Base-by-base conservation (phyloP, 2,888 invertebrate genomes). In the Lapara coniferarum region DNA sequence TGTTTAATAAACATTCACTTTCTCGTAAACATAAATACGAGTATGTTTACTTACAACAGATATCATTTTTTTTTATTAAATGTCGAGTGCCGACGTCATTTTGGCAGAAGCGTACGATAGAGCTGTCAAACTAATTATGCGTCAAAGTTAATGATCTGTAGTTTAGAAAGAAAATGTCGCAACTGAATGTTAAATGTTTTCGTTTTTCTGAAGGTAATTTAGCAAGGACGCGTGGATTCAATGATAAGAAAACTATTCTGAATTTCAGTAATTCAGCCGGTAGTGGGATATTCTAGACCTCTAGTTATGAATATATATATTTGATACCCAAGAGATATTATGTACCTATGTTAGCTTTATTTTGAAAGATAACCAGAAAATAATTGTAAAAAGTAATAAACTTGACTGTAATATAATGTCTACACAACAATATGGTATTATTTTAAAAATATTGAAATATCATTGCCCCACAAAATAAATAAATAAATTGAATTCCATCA, bases 111-210 rank as follows among this genome's bases (percentile, higher is more conserved):
- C 19, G 12, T 19, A 14, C 71, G 70, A 71, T 66, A 19, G 70
- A 71, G 66, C 69, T 72, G 72, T 71, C 70, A 66, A 49, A 56
- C 70, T 72, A 72, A 75, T 74, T 72, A 58, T 56, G 56, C 66
- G 66, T 70, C 37, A 68, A 71, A 71, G 71, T 66, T 71, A 69
- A 69, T 67, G 49, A 51, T 14, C 12, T 5, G 53, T 46, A 52
- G 44, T 6, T 53, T 46, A 63, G 37, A 19, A 19, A 19, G 37
- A 58, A 53, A 37, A 63, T 53, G 53, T 63, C 53, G 44, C n/a
- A 53, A 52, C 16, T 8, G 14, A 53, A 16, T 37, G 8, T 37
- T 37, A 37, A 52, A 66, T 51, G 14, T 66, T 10, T 66, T 37
- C 0, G 10, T 46, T 19, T 63, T 25, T 25, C 25, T 55, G 55